Base-by-base conservation (phyloP, 2,113 vertebrate species). In the Nerophis lumbriciformis region DNA sequence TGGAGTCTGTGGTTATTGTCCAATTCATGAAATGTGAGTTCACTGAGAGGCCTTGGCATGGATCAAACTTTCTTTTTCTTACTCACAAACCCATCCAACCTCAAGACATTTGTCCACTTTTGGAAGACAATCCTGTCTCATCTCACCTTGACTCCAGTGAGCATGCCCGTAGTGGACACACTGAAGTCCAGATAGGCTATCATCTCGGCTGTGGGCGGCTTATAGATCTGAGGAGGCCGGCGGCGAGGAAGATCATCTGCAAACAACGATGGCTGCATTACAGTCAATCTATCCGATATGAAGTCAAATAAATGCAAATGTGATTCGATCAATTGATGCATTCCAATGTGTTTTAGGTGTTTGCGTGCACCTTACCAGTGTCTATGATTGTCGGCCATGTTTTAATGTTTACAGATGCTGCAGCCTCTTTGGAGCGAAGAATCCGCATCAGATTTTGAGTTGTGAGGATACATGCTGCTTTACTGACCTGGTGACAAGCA, bases 351-450 rank as follows among this genome's bases (percentile, higher is more conserved):
- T 56, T 9, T 3, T 3, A 42, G 6, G 9, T n/a, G 42, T 42
- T 10, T 42, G n/a, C 21, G n/a, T 37, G 15, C 36, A 11, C 19
- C 53, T 65, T 66, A 98, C 97, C 97, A 85, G 97, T 98, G 82
- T 98, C 97, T 10, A 98, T 96, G 85, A 99, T 94, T 68, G 92
- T 94, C 35, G 97, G 97, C 97, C 97, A 99, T 1, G 95, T 98
- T 87, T 98, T 98, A 77, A 97, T 93, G 78, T 99, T 97, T 14
- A 99, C 95, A 14, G 94, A 91, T 1, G 93, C 91, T 19, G 90
- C 87, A 0, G 97, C 97, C 76, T 99, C 96, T 85, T 94, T 92
- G 65, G 97, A 98, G 72, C 90, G 92, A 63, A 98, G 90, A 5
- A 91, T 91, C 82, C 93, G 92, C 89, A 94, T 92, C 50, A 98